phyloP scores from a whole-genome alignment of 1,140 invertebrate species.

The Dysdera silvatica region DNA sequence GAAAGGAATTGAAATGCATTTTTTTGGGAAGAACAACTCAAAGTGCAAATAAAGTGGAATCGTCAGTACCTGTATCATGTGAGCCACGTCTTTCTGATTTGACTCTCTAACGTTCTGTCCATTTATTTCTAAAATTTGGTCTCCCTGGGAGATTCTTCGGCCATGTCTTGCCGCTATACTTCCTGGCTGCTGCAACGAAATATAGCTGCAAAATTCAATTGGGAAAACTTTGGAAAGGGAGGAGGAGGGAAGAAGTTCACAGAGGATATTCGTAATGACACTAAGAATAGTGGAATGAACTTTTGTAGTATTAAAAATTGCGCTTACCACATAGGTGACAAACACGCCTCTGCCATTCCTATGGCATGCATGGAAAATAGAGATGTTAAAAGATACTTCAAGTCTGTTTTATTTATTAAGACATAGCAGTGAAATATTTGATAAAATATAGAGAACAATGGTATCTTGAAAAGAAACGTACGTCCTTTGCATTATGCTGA shows the following conservation, averaged over 20 bases:
- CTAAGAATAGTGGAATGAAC: too few species aligned
- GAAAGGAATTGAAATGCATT: too few species aligned
- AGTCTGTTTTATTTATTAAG: not conserved
- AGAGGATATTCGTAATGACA: too few species aligned
- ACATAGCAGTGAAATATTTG: not conserved
- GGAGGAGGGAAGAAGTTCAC: too few species aligned
- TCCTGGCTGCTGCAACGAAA: constrained; percentile 35
- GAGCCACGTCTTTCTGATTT: constrained; percentile 37
- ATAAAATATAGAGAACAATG: not conserved
- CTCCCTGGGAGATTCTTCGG: constrained; percentile 34
- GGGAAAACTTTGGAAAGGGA: too few species aligned
- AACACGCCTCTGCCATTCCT: constrained; percentile 36
- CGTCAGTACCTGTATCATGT: constrained; percentile 33
- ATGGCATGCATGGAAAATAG: too few species aligned
- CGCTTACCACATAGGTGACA: constrained; percentile 37
- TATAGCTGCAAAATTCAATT: too few species aligned
- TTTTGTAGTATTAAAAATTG: too few species aligned
- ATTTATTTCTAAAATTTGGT: constrained; percentile 38
- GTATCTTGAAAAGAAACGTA: constrained; percentile 8
- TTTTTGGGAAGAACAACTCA: too few species aligned
- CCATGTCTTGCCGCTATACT: constrained; percentile 35
- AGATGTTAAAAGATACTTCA: not conserved
- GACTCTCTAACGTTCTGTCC: constrained; percentile 35
- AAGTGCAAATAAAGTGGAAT: too few species aligned
- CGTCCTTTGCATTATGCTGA: constrained; percentile 35